Evolutionary conservation across 2,888 invertebrate genomes (phyloP).

Genomic region (Beris morrisii): DNA sequence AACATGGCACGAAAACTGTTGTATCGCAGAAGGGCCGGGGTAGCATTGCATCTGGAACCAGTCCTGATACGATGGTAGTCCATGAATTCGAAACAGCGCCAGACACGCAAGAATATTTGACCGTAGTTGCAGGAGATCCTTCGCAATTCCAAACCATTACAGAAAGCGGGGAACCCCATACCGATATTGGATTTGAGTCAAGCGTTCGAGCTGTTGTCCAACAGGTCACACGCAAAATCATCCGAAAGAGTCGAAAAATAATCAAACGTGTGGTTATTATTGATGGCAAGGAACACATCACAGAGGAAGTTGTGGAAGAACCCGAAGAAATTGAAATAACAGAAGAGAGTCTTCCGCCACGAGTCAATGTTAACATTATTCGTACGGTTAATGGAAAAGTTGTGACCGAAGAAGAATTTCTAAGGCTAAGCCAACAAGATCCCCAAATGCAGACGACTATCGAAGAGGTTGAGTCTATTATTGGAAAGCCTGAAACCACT

Average conservation of each 20-base stretch:
- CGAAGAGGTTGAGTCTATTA: slow-evolving; percentile 7
- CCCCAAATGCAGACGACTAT: background rate
- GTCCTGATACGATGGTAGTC: slow-evolving; percentile 46
- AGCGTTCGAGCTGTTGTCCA: slow-evolving; percentile 79
- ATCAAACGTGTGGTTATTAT: slow-evolving; percentile 76
- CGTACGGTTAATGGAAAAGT: slow-evolving; percentile 60
- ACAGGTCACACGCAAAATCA: slow-evolving; percentile 77
- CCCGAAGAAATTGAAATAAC: slow-evolving; percentile 64
- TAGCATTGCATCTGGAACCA: slow-evolving; percentile 46
- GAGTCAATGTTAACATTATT: slow-evolving; percentile 60
- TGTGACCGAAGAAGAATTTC: slow-evolving; percentile 53
- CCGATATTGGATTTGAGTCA: slow-evolving; percentile 50
- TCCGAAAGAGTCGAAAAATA: slow-evolving; percentile 72
- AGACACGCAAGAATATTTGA: slow-evolving; percentile 50
- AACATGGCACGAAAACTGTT: slow-evolving; percentile 33
- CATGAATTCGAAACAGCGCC: slow-evolving; percentile 52
- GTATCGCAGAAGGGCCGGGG: slow-evolving; percentile 39
- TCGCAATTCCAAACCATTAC: slow-evolving; percentile 1
- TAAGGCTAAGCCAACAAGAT: background rate
- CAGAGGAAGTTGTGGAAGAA: slow-evolving; percentile 82
- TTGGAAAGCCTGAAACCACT: slow-evolving; percentile 1
- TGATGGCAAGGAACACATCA: slow-evolving; percentile 80
- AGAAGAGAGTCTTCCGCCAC: slow-evolving; percentile 50
- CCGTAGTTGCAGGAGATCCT: background rate
- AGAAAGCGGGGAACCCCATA: background rate